phyloP scores from a whole-genome alignment of 2,797 vertebrate genomes.

The Hippopotamyrus pictus region DNA sequence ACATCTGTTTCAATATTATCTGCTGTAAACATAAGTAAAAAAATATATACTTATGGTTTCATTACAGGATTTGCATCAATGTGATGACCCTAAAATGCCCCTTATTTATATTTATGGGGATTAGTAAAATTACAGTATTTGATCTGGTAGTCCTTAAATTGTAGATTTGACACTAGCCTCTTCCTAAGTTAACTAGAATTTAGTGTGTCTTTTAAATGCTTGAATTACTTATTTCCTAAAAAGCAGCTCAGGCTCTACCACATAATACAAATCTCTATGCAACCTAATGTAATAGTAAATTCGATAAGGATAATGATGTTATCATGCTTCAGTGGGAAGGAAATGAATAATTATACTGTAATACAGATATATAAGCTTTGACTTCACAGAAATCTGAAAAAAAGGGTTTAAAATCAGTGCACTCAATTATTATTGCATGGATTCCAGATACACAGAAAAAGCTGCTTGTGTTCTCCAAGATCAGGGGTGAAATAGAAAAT shows the following conservation, averaged over 20 bases:
- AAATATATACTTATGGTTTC: background rate
- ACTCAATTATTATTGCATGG: background rate
- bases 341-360: background rate
- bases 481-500: background rate
- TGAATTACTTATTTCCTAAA: background rate
- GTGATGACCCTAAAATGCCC: background rate
- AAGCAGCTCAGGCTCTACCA: background rate
- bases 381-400: background rate
- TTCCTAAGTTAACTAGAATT: background rate
- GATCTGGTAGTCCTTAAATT: background rate
- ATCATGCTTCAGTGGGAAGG: background rate
- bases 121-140: conserved; percentile 4
- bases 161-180: background rate
- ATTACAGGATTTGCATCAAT: conserved; percentile 5
- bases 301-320: background rate
- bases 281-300: background rate
- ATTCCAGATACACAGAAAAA: background rate
- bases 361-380: background rate
- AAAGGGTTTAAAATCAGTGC: background rate
- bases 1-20: background rate
- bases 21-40: background rate
- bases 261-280: background rate
- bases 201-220: background rate
- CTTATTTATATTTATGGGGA: background rate
- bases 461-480: background rate